Evolutionary conservation across 30 jellyfish, hydroid and myxozoan species (phyloP).

Genomic region (Pelagia noctiluca): DNA sequence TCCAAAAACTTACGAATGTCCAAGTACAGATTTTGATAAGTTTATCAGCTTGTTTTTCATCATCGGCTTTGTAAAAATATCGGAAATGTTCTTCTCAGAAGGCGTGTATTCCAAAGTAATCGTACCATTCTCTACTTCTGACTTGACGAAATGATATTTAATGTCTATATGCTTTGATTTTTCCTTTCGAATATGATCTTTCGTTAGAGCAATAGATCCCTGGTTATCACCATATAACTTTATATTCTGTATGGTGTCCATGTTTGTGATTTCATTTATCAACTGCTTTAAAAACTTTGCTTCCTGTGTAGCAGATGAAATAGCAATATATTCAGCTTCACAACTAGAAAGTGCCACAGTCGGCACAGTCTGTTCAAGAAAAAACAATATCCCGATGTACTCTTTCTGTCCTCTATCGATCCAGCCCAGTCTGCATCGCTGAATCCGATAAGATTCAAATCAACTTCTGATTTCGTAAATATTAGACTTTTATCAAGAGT

Average conservation of each 20-base stretch:
- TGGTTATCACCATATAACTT: constrained; percentile 33
- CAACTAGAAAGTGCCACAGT: constrained; percentile 34
- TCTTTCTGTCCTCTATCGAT: constrained; percentile 38
- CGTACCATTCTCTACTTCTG: neutral
- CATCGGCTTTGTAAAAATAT: constrained; percentile 4
- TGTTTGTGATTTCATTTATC: neutral
- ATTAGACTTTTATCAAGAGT: no score
- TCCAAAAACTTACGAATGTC: neutral
- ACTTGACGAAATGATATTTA: neutral
- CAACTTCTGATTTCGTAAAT: no score
- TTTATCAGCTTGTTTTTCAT: no score
- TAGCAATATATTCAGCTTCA: constrained; percentile 52
- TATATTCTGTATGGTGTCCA: neutral
- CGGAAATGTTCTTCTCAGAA: neutral
- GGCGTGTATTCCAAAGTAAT: neutral
- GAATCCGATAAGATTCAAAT: no score
- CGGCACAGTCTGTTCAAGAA: constrained; percentile 10
- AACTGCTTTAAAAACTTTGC: no score
- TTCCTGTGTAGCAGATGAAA: constrained; percentile 42
- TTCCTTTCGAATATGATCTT: constrained; percentile 12
- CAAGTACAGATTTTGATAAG: no score
- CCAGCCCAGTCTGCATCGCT: constrained; percentile 56
- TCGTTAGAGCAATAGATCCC: constrained; percentile 41
- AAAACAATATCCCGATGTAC: constrained; percentile 45
- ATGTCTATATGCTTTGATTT: constrained; percentile 11